phyloP scores from a whole-genome alignment of 1,140 invertebrate species.

The Copidosoma floridanum region DNA sequence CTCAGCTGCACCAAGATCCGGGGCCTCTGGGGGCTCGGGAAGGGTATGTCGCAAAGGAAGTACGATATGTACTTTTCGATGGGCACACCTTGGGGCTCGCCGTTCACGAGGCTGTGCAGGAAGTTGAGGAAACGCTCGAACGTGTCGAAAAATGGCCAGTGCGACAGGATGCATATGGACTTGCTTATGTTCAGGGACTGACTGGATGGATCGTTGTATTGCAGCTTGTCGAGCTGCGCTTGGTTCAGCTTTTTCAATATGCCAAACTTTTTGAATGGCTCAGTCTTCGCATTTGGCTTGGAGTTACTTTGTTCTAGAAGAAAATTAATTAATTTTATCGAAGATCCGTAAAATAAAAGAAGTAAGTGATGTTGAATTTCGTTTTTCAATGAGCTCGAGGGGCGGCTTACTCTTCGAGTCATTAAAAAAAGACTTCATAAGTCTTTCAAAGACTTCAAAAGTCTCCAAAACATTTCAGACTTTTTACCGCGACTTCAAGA shows the following conservation, averaged over 20 bases:
- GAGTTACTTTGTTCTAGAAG: too few species aligned
- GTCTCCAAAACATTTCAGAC: background rate
- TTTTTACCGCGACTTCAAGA: slow-evolving; percentile 48
- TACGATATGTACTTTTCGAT: slow-evolving; percentile 95
- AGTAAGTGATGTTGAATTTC: too few species aligned
- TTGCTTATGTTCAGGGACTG: slow-evolving; percentile 87
- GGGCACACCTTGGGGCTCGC: slow-evolving; percentile 77
- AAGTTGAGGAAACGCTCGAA: slow-evolving; percentile 84
- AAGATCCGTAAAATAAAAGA: too few species aligned
- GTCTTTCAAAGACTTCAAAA: too few species aligned
- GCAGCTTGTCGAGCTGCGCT: slow-evolving; percentile 48
- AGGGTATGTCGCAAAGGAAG: slow-evolving; percentile 94
- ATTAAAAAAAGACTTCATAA: too few species aligned
- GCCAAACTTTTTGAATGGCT: slow-evolving; percentile 45
- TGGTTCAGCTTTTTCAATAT: slow-evolving; percentile 49
- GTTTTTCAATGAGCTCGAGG: too few species aligned
- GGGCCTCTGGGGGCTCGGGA: slow-evolving; percentile 89
- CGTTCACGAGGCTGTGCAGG: slow-evolving; percentile 79
- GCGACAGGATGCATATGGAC: slow-evolving; percentile 91
- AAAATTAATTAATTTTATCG: too few species aligned
- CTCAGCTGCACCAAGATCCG: slow-evolving; percentile 65
- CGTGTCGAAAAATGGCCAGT: slow-evolving; percentile 97
- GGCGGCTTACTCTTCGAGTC: too few species aligned
- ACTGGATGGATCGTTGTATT: slow-evolving; percentile 46
- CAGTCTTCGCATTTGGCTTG: slow-evolving; percentile 38